Base-by-base conservation (phyloP, 2,113 vertebrate species). In the Bubo bubo region DNA sequence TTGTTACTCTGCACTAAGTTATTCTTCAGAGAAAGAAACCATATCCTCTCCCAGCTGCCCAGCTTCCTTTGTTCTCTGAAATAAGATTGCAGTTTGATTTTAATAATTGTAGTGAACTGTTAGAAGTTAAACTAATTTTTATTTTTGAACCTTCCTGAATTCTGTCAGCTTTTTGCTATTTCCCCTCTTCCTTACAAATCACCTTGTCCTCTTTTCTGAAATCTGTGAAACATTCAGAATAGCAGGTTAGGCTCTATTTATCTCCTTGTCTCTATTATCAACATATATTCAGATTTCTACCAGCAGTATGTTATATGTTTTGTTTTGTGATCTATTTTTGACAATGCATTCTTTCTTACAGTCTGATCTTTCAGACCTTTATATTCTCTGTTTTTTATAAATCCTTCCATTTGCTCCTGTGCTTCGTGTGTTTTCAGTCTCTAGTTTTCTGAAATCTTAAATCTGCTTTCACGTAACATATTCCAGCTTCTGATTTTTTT, bases 251-350 rank as follows among this genome's bases (percentile, higher is more conserved):
- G 13, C 21, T 68, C 9, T 47, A 37, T 37, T 50, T 59, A 74
- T 83, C 79, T 80, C 4, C 23, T 43, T 49, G 13, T 66, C 9
- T 96, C 66, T 84, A 24, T 4, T 59, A 72, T 55, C 23, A 34
- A 7, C 2, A 0, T 32, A 10, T 50, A 70, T 55, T 79, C 59
- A 73, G 24, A 75, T 66, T 88, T 86, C 67, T 79, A 24, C 3
- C 34, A 37, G 27, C 8, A 67, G 19, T 41, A 37, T 58, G 4
- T n/a, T 71, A 50, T 22, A 9, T 45, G 14, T 41, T 77, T 71
- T 37, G 53, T 74, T 72, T 84, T 77, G 58, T 87, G 9, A 66
- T 43, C 24, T 83, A 20, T 64, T 93, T 93, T 92, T 87, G 35
- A 35, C 27, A 59, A 47, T 49, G 5, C 7, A 39, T 73, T 6